Percentiles rank a stretch among this genome's conserved stretches.
Evolutionary conservation across 2,797 vertebrate species (phyloP).

Genomic region (Serranus cabrilla): DNA sequence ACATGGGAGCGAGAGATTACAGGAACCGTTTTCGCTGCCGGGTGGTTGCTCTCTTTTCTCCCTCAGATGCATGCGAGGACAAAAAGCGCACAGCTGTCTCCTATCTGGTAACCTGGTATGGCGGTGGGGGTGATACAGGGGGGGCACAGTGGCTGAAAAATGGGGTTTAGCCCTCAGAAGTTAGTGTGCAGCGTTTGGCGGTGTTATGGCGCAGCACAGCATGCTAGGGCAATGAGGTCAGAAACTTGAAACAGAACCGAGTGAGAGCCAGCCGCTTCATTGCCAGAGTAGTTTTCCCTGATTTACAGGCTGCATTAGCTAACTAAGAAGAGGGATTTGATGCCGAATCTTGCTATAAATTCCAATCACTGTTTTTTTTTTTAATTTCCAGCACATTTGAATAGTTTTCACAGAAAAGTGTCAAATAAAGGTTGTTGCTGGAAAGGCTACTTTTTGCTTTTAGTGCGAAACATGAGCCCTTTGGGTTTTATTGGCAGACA

Average conservation of each 20-base stretch:
- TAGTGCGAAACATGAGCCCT: too few relatives aligned
- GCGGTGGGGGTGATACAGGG: constrained; percentile 22
- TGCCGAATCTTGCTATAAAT: constrained; percentile 46
- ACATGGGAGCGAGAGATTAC: constrained; percentile 75
- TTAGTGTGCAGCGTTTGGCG: constrained; percentile 52
- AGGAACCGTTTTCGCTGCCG: constrained; percentile 58
- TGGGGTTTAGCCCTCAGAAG: constrained; percentile 42
- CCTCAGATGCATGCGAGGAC: constrained; percentile 38
- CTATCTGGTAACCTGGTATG: constrained; percentile 59
- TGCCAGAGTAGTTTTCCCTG: constrained; percentile 62
- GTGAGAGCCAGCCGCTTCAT: constrained; percentile 46
- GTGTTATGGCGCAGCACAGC: constrained; percentile 52
- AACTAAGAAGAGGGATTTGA: constrained; percentile 45
- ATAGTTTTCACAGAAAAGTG: constrained; percentile 5
- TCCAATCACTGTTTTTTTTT: constrained; percentile 2
- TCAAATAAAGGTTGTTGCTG: neutral
- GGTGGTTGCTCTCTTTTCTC: constrained; percentile 30
- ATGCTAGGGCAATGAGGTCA: constrained; percentile 76
- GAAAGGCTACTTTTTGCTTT: too few relatives aligned
- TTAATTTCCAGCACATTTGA: neutral
- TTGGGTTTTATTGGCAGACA: too few relatives aligned
- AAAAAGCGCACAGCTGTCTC: constrained; percentile 68
- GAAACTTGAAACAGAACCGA: constrained; percentile 70
- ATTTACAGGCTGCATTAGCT: constrained; percentile 70
- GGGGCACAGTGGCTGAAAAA: constrained; percentile 58